Conservation (phyloP, 2,113 vertebrate genomes). For the Macroglossus sobrinus region DNA sequence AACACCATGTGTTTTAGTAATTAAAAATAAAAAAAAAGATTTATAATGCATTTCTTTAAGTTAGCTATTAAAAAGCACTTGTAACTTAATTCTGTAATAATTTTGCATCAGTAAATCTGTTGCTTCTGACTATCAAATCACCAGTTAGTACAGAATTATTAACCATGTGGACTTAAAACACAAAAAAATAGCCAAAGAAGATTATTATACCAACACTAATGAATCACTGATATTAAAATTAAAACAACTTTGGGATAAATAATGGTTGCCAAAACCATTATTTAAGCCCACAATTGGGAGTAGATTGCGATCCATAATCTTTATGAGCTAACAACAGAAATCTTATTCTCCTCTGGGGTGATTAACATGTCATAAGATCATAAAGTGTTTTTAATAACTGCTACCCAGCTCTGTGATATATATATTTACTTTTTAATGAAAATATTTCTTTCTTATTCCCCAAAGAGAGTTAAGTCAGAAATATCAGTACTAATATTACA, state of each 20-base stretch:
- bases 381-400: conserved; percentile 52
- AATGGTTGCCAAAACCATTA: conserved; percentile 55
- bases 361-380: conserved; percentile 19
- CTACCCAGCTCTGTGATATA: neutral
- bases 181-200: conserved; percentile 63
- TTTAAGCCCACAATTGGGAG: conserved; percentile 62
- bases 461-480: conserved; percentile 26
- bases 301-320: conserved; percentile 64
- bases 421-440: neutral
- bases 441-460: neutral
- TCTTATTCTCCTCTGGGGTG: conserved; percentile 57
- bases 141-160: conserved; percentile 63
- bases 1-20: neutral
- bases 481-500: conserved; percentile 27
- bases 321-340: conserved; percentile 58
- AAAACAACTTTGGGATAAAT: conserved; percentile 73
- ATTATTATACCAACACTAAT: conserved; percentile 68
- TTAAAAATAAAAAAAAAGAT: conserved; percentile 48
- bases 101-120: conserved; percentile 71
- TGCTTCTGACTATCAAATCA: conserved; percentile 68
- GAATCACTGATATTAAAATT: conserved; percentile 77
- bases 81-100: conserved; percentile 66
- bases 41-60: conserved; percentile 66
- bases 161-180: conserved; percentile 68
- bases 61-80: conserved; percentile 68